phyloP scores from a whole-genome alignment of 1,140 invertebrate species.

The Saccostrea cuccullata region DNA sequence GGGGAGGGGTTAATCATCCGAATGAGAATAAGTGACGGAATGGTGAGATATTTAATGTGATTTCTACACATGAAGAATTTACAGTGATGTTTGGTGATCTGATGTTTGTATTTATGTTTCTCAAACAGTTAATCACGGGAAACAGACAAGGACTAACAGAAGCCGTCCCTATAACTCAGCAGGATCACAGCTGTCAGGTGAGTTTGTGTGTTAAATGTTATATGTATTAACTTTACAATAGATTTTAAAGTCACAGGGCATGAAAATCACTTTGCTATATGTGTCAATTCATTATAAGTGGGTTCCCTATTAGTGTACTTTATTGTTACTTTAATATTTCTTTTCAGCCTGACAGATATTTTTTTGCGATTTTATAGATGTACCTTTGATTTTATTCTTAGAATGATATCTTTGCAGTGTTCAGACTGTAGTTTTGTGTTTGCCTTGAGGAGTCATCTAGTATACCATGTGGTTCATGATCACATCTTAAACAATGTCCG shows the following conservation, averaged over 20 bases:
- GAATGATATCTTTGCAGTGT: conserved; percentile 52
- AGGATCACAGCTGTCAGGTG: conserved; percentile 47
- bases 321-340: no score
- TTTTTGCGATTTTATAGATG: no score
- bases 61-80: not conserved
- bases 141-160: conserved; percentile 50
- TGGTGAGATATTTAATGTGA: conserved; percentile 39
- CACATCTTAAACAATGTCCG: conserved; percentile 55
- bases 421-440: conserved; percentile 55
- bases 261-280: no score
- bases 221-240: no score
- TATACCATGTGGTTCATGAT: conserved; percentile 59
- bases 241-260: no score
- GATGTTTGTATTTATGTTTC: not conserved
- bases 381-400: no score
- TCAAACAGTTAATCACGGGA: conserved; percentile 46
- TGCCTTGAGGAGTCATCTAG: conserved; percentile 59
- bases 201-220: not conserved
- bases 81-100: not conserved
- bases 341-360: no score
- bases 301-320: no score
- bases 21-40: conserved; percentile 53
- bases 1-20: conserved; percentile 54
- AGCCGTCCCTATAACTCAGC: not conserved
- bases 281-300: no score